Conservation (phyloP, 2,888 invertebrate genomes). For the Strigamia crassipes region DNA sequence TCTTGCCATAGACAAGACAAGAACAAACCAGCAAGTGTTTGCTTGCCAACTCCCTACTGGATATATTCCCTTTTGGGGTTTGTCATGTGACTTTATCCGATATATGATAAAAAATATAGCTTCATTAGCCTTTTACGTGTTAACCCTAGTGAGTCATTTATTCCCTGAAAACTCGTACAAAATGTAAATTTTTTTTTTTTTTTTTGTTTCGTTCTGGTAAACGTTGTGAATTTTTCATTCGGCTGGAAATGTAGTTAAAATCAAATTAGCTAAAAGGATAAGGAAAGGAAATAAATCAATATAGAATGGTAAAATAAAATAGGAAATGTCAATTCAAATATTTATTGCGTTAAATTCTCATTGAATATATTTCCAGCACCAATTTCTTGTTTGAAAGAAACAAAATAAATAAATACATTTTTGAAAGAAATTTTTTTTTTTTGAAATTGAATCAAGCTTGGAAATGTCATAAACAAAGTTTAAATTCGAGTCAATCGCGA, state of each 20-base stretch:
- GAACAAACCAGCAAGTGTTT: neutral
- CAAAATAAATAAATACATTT: too few species aligned
- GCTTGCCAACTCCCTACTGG: constrained; percentile 38
- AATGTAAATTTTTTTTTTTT: neutral
- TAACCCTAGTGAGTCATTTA: neutral
- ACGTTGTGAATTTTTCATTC: constrained; percentile 3
- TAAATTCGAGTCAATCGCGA: too few species aligned
- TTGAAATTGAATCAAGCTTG: too few species aligned
- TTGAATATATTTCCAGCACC: neutral
- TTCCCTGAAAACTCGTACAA: neutral
- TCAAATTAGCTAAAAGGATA: neutral
- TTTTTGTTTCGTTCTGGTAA: neutral
- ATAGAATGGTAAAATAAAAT: neutral
- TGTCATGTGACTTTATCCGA: constrained; percentile 10
- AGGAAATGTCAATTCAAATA: neutral
- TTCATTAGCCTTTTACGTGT: constrained; percentile 8
- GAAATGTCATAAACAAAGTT: too few species aligned
- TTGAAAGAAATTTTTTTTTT: too few species aligned
- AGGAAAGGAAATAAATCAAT: neutral
- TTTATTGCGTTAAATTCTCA: neutral
- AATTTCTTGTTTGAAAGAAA: neutral
- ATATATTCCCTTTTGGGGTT: neutral
- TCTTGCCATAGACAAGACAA: constrained; percentile 16
- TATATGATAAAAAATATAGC: constrained; percentile 28
- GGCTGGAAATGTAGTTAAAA: constrained; percentile 1